A percentile compares a stretch with the other conserved stretches of the same genome.
phyloP scores from a whole-genome alignment of 2,797 vertebrate species.

The Bradypodion ventrale region DNA sequence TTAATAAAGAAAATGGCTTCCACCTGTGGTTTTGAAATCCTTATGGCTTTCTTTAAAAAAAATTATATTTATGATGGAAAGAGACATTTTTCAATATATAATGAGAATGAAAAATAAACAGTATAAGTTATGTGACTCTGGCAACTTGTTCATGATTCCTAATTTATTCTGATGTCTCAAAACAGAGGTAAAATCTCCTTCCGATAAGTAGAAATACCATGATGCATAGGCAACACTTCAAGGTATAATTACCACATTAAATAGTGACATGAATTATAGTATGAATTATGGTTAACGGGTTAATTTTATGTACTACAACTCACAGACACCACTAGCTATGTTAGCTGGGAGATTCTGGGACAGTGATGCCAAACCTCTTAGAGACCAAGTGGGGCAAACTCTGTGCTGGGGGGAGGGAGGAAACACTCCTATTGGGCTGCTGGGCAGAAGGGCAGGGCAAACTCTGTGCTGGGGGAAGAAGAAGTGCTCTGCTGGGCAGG shows the following conservation, averaged over 20 bases:
- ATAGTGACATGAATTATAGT: not conserved
- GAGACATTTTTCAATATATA: constrained; percentile 35
- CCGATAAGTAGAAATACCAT: not conserved
- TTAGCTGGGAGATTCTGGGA: not conserved
- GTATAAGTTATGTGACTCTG: constrained; percentile 53
- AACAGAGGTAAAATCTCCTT: constrained; percentile 11
- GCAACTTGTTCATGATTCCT: constrained; percentile 39
- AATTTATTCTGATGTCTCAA: constrained; percentile 39
- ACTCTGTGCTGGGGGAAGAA: no score
- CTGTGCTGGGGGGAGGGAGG: no score
- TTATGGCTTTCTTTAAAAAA: constrained; percentile 28
- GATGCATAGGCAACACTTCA: not conserved
- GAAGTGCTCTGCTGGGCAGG: no score
- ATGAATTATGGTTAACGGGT: not conserved
- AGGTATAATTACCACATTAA: not conserved
- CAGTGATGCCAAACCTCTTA: no score
- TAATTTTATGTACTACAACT: not conserved
- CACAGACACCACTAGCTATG: not conserved
- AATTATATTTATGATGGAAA: constrained; percentile 48
- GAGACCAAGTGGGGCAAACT: no score
- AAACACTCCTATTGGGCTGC: no score
- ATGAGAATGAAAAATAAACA: constrained; percentile 62
- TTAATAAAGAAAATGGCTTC: constrained; percentile 56
- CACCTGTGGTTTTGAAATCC: constrained; percentile 64
- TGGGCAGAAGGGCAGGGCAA: no score